phyloP scores from a whole-genome alignment of 2,113 vertebrate species.

The Willisornis vidua region DNA sequence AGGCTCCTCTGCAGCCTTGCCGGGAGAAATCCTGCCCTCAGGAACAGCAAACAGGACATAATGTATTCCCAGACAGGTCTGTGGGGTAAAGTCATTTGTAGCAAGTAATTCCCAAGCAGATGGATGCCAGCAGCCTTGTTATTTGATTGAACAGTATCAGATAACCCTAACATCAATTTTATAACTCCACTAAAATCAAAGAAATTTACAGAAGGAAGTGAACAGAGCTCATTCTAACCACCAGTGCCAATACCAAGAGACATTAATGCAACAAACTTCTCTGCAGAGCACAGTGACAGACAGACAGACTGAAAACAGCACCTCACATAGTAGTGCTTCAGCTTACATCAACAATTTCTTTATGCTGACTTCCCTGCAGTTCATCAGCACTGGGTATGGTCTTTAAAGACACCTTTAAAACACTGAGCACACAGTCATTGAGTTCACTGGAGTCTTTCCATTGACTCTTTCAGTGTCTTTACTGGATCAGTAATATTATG shows the following conservation, averaged over 20 bases:
- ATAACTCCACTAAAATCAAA: not conserved
- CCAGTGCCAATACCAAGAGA: not conserved
- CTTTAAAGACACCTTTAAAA: not conserved
- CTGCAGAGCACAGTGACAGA: not conserved
- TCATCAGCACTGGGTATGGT: not conserved
- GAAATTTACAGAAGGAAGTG: not conserved
- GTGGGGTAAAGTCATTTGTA: not conserved
- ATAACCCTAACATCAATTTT: not conserved
- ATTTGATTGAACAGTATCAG: not conserved
- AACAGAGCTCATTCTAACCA: not conserved
- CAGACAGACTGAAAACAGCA: not conserved
- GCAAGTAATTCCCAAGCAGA: not conserved
- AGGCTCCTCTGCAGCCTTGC: not conserved
- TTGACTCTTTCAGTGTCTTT: not conserved
- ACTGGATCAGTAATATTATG: rapidly evolving
- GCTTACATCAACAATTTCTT: not conserved
- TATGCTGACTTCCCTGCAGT: not conserved
- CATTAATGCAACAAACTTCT: not conserved
- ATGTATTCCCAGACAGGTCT: not conserved
- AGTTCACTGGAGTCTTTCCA: not conserved
- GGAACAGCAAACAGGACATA: not conserved
- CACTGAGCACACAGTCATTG: rapidly evolving
- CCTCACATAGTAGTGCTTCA: not conserved
- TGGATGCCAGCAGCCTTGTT: not conserved
- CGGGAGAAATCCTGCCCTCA: not conserved